Base-by-base conservation (phyloP, 2,797 vertebrate genomes). In the Pseudopleuronectes americanus region DNA sequence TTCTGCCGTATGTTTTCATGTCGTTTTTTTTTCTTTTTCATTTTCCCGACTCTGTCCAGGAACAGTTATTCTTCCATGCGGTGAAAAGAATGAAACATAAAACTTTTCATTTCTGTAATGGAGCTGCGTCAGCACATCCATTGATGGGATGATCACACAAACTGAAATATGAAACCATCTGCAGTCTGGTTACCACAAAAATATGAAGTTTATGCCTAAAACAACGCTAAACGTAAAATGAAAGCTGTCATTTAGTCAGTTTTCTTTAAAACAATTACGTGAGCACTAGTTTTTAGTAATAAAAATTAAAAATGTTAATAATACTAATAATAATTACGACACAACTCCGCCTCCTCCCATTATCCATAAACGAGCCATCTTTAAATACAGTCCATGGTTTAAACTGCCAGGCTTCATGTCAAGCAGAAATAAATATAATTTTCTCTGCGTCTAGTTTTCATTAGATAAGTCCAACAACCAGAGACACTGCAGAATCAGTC, bases 401-500 rank as follows among this genome's bases (percentile, higher is more conserved):
- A 22, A 2, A 49, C 48, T 22, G 21, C 66, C 23, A 74, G 10
- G 53, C 55, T 64, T 66, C 3, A 48, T 70, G 68, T 71, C 56
- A 74, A 36, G 47, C n/a, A 72, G 22, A 80, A 71, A 57, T 26
- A 69, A 8, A 21, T 21, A 38, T 13, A 10, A 17, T 21, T 48
- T 48, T n/a, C 47, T 3, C 19, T 48, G 55, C 36, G 49, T 69
- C 41, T 60, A 26, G 23, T 36, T 69, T 48, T 64, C 66, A 84
- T 76, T 69, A 71, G 24, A 79, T 38, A 21, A 73, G 49, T 22
- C 49, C 71, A 68, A 69, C 66, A 57, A 78, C 74, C 69, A 69
- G 64, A 76, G 68, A 57, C 64, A 47, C 52, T 56, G 55, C 65
- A 83, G 61, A 86, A 81, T 85, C 67, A 83, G 76, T 68, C 10